Percentiles rank a stretch among this genome's conserved stretches.
phyloP scores from a whole-genome alignment of 2,797 vertebrate species.

The Pygocentrus nattereri region DNA sequence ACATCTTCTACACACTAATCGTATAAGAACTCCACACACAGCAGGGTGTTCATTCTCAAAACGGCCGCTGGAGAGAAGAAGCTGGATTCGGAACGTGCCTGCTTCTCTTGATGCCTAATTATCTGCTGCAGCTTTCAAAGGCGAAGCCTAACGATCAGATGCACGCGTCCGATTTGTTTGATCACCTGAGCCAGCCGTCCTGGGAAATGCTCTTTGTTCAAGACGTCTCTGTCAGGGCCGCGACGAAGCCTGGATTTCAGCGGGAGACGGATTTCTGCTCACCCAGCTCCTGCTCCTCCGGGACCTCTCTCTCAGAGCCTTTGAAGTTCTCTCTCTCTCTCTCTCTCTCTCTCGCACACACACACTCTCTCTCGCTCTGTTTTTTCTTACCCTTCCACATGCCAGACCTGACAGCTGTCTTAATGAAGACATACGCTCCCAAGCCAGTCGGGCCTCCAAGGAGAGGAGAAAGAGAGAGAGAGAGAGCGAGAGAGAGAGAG shows the following conservation, averaged over 20 bases:
- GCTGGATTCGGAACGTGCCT: background rate
- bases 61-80: background rate
- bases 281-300: conserved; percentile 54
- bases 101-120: conserved; percentile 48
- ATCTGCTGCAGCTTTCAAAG: conserved; percentile 35
- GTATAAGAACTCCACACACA: background rate
- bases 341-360: conserved; percentile 33
- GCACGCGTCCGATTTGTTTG: conserved; percentile 46
- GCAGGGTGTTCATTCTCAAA: background rate
- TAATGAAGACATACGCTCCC: conserved; percentile 64
- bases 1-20: background rate
- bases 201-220: conserved; percentile 31
- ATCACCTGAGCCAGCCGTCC: conserved; percentile 41
- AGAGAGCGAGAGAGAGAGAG: background rate
- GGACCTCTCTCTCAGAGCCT: conserved; percentile 48
- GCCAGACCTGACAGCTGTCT: conserved; percentile 63
- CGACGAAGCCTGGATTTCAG: conserved; percentile 40
- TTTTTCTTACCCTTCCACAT: conserved; percentile 49
- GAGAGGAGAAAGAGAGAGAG: conserved; percentile 32
- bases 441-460: conserved; percentile 50
- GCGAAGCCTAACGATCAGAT: conserved; percentile 37
- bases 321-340: conserved; percentile 56
- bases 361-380: conserved; percentile 8
- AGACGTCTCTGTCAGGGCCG: conserved; percentile 46
- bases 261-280: conserved; percentile 48